Conservation (phyloP, 1,140 invertebrate genomes). For the Polyergus mexicanus region DNA sequence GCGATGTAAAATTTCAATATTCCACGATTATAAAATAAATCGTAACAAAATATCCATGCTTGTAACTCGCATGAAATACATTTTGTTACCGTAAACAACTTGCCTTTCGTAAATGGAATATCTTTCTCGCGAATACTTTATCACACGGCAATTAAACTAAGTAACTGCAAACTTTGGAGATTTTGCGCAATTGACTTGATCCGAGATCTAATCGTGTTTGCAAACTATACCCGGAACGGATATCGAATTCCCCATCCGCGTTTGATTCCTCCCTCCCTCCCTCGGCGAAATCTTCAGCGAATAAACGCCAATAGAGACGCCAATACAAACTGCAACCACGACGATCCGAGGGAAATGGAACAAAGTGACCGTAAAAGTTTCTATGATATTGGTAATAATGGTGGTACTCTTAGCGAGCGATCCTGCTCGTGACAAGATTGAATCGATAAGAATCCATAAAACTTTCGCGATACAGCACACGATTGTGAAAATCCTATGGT, state of each 20-base stretch:
- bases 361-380: constrained; percentile 79
- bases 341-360: constrained; percentile 70
- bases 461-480: constrained; percentile 23
- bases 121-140: not conserved
- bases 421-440: constrained; percentile 70
- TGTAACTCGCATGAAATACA: not conserved
- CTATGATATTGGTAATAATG: constrained; percentile 77
- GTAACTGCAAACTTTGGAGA: not conserved
- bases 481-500: constrained; percentile 37
- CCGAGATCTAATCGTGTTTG: constrained; percentile 22
- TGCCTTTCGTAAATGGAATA: not conserved
- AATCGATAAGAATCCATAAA: constrained; percentile 74
- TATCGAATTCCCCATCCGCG: constrained; percentile 68
- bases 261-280: constrained; percentile 44
- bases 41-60: not conserved
- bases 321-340: constrained; percentile 62
- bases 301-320: constrained; percentile 46
- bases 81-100: not conserved
- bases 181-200: constrained; percentile 19
- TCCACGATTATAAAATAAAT: not conserved
- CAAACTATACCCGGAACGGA: constrained; percentile 57
- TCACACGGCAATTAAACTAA: not conserved
- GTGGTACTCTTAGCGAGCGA: constrained; percentile 69
- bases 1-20: not conserved
- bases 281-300: constrained; percentile 51